Conservation (phyloP, 2,797 vertebrate species). For the Rhinoraja longicauda region DNA sequence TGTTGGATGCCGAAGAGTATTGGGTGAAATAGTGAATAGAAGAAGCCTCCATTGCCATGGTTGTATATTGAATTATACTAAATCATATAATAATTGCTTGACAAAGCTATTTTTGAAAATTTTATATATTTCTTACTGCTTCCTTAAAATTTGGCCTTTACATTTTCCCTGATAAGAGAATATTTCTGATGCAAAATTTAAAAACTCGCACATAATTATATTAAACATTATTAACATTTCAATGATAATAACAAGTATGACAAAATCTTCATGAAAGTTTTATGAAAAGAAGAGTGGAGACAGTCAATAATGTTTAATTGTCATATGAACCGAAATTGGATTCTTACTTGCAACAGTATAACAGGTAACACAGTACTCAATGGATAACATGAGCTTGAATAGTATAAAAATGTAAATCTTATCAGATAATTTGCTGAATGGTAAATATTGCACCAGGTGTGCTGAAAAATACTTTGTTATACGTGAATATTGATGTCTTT, state of each 20-base stretch:
- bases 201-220: background rate
- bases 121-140: background rate
- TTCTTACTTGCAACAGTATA: too few species aligned
- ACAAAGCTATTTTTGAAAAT: background rate
- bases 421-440: background rate
- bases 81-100: background rate
- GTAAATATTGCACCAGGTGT: background rate
- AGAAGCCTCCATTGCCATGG: background rate
- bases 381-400: background rate
- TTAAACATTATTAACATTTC: background rate
- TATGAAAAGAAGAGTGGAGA: background rate
- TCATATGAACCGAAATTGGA: too few species aligned
- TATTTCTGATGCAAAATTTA: background rate
- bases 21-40: slow-evolving; percentile 47
- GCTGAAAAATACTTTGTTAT: background rate
- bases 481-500: background rate
- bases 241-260: background rate
- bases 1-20: slow-evolving; percentile 42
- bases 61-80: background rate
- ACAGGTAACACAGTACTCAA: too few species aligned
- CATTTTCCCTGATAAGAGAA: background rate
- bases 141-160: background rate
- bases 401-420: background rate
- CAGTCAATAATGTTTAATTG: too few species aligned
- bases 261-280: background rate